Evolutionary conservation across 2,797 vertebrate species (phyloP).

Genomic region (Gorsachius magnificus): DNA sequence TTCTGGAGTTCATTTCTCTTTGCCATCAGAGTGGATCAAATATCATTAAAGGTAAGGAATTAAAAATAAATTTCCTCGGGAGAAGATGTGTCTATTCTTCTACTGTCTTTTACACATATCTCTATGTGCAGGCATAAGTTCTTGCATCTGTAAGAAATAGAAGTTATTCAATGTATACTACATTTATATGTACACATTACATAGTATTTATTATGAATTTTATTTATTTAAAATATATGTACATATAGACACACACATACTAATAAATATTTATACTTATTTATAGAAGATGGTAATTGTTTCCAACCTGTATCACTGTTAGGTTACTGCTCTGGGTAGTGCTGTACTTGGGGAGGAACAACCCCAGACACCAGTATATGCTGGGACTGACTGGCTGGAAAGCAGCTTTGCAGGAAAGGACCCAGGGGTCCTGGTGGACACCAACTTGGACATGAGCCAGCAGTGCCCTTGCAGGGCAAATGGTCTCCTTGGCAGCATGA

Average conservation of each 20-base stretch:
- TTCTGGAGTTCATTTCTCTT: background rate
- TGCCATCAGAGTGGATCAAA: background rate
- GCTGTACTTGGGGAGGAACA: background rate
- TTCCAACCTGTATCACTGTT: background rate
- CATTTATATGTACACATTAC: background rate
- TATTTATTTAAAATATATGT: too few relatives aligned
- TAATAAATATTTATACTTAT: background rate
- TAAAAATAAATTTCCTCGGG: background rate
- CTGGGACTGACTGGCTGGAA: background rate
- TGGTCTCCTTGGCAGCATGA: background rate
- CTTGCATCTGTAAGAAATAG: background rate
- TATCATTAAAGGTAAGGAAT: background rate
- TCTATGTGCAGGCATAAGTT: background rate
- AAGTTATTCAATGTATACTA: background rate
- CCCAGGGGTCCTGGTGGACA: background rate
- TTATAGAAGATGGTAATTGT: background rate
- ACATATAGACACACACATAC: rapidly evolving
- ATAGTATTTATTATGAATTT: too few relatives aligned
- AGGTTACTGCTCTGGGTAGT: background rate
- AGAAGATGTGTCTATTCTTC: background rate
- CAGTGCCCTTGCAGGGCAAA: background rate
- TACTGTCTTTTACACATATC: background rate
- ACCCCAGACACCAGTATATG: background rate
- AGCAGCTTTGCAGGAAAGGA: background rate
- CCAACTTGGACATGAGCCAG: rapidly evolving